Conservation (phyloP, 1,140 invertebrate species). For the Zaprionus vittiger region DNA sequence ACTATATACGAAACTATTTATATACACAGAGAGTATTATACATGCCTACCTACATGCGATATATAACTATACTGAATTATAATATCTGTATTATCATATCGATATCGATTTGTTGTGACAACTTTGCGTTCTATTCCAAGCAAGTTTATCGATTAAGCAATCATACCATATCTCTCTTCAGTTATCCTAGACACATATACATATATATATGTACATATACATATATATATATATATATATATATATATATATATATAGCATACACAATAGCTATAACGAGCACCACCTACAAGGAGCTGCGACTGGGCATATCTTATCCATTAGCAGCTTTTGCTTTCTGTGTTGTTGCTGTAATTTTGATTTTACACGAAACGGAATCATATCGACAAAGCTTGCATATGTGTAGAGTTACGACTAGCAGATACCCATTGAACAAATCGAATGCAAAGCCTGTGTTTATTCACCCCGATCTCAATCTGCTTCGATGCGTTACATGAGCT, state of each 20-base stretch:
- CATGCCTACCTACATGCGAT: not conserved
- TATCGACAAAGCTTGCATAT: constrained; percentile 39
- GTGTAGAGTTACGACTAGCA: constrained; percentile 25
- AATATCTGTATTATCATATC: constrained; percentile 20
- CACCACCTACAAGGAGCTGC: constrained; percentile 56
- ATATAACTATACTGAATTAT: constrained; percentile 4
- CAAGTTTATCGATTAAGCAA: constrained; percentile 32
- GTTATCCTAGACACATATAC: constrained; percentile 6
- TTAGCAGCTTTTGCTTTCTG: constrained; percentile 50
- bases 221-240: not conserved
- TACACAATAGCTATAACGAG: constrained; percentile 25
- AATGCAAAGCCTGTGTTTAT: constrained; percentile 48
- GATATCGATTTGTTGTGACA: constrained; percentile 22
- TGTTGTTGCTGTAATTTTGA: constrained; percentile 54
- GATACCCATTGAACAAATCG: constrained; percentile 5
- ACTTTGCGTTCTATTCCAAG: constrained; percentile 4
- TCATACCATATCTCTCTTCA: constrained; percentile 33
- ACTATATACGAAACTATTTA: constrained; percentile 31
- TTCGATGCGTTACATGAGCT: not conserved
- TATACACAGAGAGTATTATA: not conserved
- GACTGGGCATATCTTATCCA: not conserved
- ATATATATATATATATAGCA: not conserved
- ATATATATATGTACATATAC: constrained; percentile 10
- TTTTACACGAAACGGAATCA: constrained; percentile 32
- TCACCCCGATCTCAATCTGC: not conserved